phyloP scores from a whole-genome alignment of 2,888 invertebrate species.

The Diaphora mendica region DNA sequence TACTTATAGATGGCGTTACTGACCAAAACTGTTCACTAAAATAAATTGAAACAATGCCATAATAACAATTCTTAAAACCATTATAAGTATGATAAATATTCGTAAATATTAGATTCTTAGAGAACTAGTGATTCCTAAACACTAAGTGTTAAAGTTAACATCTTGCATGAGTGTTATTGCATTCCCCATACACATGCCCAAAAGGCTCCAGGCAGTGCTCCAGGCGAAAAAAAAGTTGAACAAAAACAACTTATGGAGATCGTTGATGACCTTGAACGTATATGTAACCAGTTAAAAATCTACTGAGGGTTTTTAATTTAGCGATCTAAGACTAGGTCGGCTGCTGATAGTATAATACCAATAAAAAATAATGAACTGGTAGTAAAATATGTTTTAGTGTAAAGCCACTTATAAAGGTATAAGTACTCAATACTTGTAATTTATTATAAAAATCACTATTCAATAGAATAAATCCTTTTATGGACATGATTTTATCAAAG shows the following conservation, averaged over 20 bases:
- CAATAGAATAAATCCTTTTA: neutral
- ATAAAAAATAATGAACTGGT: too few species aligned
- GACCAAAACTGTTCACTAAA: neutral
- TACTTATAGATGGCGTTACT: conserved; percentile 45
- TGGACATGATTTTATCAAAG: too few species aligned
- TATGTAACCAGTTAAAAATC: neutral
- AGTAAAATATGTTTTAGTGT: neutral
- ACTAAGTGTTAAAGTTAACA: neutral
- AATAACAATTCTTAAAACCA: neutral
- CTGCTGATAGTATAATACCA: too few species aligned
- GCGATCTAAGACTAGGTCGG: neutral
- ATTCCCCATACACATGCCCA: neutral
- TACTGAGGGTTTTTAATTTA: neutral
- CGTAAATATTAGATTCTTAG: neutral
- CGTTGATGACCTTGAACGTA: neutral
- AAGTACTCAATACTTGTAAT: neutral
- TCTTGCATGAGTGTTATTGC: neutral
- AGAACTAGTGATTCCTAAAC: neutral
- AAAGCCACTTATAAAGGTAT: neutral
- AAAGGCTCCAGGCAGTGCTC: neutral
- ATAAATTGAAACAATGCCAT: too few species aligned
- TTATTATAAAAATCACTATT: neutral
- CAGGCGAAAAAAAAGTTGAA: neutral
- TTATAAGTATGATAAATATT: neutral
- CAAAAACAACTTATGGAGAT: neutral